Percentiles rank a stretch among this genome's conserved stretches.
Evolutionary conservation across 2,113 vertebrate species (phyloP).

Genomic region (Pelecanus crispus): DNA sequence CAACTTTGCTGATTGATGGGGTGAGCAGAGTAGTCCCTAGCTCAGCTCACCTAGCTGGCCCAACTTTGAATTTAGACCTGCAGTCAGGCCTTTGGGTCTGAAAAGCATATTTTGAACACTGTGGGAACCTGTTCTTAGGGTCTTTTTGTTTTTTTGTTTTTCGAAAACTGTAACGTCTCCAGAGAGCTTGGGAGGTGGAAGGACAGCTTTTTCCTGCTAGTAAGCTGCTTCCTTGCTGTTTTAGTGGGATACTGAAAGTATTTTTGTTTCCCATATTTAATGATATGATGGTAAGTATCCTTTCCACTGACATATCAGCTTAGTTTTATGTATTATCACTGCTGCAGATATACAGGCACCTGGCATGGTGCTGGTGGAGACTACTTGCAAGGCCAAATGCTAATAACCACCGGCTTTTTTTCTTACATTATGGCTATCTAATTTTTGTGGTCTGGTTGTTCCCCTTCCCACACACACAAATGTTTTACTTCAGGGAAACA

Average conservation of each 20-base stretch:
- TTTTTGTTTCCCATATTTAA: background rate
- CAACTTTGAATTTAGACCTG: background rate
- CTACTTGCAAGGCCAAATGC: background rate
- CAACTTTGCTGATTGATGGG: background rate
- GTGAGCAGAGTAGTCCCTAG: background rate
- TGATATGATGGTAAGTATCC: background rate
- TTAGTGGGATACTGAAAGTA: background rate
- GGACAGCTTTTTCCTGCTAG: background rate
- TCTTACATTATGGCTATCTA: background rate
- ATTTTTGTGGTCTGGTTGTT: background rate
- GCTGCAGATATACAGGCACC: background rate
- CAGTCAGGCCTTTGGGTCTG: background rate
- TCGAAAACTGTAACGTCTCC: background rate
- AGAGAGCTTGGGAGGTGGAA: background rate
- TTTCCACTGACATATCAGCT: background rate
- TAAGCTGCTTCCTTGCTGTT: background rate
- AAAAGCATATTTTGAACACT: background rate
- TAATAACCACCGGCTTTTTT: background rate
- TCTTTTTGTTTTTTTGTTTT: background rate
- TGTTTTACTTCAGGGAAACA: background rate
- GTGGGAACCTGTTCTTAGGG: background rate
- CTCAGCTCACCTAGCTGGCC: background rate
- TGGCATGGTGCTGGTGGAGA: background rate
- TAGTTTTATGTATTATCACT: background rate
- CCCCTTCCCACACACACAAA: accelerated